Conservation (phyloP, 2,888 invertebrate species). For the Eumacrocentrus americanus region DNA sequence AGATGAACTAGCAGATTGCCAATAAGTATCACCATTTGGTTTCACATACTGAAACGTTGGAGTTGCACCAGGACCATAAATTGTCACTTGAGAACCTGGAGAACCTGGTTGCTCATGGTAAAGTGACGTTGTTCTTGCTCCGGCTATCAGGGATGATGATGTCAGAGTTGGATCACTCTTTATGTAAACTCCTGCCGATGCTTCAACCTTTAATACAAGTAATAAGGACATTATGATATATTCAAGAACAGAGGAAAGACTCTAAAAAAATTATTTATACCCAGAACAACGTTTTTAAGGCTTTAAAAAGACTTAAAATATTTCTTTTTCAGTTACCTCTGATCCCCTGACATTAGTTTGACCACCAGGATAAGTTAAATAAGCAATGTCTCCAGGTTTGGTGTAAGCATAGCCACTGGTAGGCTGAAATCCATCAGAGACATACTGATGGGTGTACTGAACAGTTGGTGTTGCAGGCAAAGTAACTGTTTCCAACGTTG, state of each 20-base stretch:
- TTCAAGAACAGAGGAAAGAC: background rate
- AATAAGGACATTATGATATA: background rate
- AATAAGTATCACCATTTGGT: constrained; percentile 57
- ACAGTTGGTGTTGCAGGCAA: constrained; percentile 61
- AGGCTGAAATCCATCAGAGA: constrained; percentile 52
- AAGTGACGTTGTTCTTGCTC: constrained; percentile 62
- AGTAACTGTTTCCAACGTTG: constrained; percentile 71
- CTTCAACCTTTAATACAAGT: constrained; percentile 45
- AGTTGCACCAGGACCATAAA: constrained; percentile 63
- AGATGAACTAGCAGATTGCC: constrained; percentile 38
- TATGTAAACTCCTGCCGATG: constrained; percentile 67
- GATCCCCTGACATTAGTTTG: constrained; percentile 45
- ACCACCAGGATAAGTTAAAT: constrained; percentile 48
- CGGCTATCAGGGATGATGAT: constrained; percentile 66
- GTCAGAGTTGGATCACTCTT: constrained; percentile 73
- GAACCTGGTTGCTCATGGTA: constrained; percentile 67
- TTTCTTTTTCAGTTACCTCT: constrained; percentile 44
- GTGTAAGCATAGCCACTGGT: constrained; percentile 48
- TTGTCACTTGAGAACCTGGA: constrained; percentile 68
- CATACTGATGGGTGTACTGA: constrained; percentile 55
- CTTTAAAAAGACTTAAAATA: no score
- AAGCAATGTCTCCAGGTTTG: constrained; percentile 50
- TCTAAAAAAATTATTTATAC: constrained; percentile 11
- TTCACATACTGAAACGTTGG: constrained; percentile 67
- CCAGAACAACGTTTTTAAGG: no score